A percentile compares a stretch with the other conserved stretches of the same genome.
Evolutionary conservation across 2,888 invertebrate genomes (phyloP).

Genomic region (Sarcophaga rosellei): DNA sequence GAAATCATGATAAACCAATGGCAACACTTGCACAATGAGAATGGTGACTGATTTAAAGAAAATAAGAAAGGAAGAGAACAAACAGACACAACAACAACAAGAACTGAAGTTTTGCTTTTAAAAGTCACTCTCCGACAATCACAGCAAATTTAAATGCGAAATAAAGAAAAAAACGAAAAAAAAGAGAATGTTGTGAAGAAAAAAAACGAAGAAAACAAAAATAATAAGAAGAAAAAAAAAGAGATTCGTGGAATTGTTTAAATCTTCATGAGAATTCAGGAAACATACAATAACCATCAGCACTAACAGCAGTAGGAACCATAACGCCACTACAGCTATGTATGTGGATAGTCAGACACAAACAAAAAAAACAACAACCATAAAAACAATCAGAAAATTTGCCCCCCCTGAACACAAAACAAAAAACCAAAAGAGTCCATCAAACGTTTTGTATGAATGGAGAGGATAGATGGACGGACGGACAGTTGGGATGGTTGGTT

Average conservation of each 20-base stretch:
- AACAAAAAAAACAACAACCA: slow-evolving; percentile 13
- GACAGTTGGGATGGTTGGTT: too few relatives aligned
- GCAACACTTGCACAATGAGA: too few relatives aligned
- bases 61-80: background rate
- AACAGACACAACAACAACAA: background rate
- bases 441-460: too few relatives aligned
- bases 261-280: slow-evolving; percentile 51
- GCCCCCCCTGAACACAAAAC: background rate
- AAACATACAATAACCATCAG: slow-evolving; percentile 39
- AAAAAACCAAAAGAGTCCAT: too few relatives aligned
- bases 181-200: background rate
- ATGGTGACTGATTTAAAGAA: too few relatives aligned
- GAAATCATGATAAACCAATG: too few relatives aligned
- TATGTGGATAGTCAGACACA: background rate
- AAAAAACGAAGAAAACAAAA: background rate
- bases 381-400: slow-evolving; percentile 18
- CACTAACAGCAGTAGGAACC: background rate
- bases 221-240: background rate
- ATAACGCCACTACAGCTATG: background rate
- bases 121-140: slow-evolving; percentile 16
- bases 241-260: slow-evolving; percentile 51
- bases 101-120: slow-evolving; percentile 33
- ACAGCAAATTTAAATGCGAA: slow-evolving; percentile 22
- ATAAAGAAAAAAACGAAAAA: background rate
- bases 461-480: too few relatives aligned